phyloP scores from a whole-genome alignment of 2,113 vertebrate genomes.

The Pygoscelis adeliae region DNA sequence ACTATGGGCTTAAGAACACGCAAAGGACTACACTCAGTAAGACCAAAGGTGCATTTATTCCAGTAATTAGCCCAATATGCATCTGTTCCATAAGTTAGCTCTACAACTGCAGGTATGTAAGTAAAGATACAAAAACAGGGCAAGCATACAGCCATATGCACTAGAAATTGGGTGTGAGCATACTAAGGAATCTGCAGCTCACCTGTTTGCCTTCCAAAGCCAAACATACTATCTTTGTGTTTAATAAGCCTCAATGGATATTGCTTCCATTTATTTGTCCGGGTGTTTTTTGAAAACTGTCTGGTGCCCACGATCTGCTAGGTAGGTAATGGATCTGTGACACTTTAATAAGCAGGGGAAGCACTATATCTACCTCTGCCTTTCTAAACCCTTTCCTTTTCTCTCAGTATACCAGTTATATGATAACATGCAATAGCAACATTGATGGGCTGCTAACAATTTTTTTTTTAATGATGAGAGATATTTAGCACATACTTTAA shows the following conservation, averaged over 20 bases:
- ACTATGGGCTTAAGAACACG: not conserved
- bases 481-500: not conserved
- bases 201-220: not conserved
- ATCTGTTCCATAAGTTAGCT: not conserved
- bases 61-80: not conserved
- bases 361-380: not conserved
- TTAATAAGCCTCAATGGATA: not conserved
- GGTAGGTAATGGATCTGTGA: not conserved
- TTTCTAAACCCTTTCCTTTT: not conserved
- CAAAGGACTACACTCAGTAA: not conserved
- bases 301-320: not conserved
- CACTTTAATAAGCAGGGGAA: not conserved
- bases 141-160: not conserved
- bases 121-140: not conserved
- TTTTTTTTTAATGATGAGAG: not conserved
- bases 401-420: too few relatives aligned
- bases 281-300: not conserved
- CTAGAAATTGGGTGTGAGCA: not conserved
- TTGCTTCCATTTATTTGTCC: not conserved
- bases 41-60: not conserved
- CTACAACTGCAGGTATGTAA: not conserved
- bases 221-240: not conserved
- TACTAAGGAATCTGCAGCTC: not conserved
- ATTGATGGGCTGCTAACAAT: not conserved
- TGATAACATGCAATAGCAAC: not conserved